Conservation (phyloP, 2,888 invertebrate species). For the Dicyrtomina minuta region DNA sequence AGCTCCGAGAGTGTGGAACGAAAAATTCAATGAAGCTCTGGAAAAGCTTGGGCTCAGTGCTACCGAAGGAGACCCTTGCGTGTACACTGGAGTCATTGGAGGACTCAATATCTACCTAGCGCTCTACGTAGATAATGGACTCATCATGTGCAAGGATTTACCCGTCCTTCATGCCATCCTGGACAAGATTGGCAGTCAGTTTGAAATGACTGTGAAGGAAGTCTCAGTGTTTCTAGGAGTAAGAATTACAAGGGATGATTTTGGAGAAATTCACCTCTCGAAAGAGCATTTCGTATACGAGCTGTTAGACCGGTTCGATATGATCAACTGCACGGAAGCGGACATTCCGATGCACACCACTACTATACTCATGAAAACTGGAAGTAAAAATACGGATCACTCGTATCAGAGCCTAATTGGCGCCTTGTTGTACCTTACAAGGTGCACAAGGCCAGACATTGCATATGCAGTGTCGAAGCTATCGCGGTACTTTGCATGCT, state of each 20-base stretch:
- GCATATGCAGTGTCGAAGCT: constrained; percentile 18
- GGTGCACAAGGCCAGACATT: constrained; percentile 49
- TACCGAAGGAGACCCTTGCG: constrained; percentile 35
- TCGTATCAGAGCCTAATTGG: constrained; percentile 39
- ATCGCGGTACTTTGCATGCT: constrained; percentile 45
- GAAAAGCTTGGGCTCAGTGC: constrained; percentile 11
- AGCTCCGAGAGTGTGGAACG: constrained; percentile 44
- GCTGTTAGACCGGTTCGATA: background rate
- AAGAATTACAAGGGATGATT: background rate
- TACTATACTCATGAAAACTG: background rate
- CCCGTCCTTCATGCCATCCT: background rate
- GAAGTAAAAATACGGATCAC: constrained; percentile 10
- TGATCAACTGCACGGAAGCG: background rate
- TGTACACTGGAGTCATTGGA: constrained; percentile 16
- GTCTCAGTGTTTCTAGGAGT: background rate
- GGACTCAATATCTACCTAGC: background rate
- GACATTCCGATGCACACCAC: constrained; percentile 6
- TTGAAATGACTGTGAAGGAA: background rate
- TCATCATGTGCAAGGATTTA: background rate
- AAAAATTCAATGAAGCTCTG: constrained; percentile 27
- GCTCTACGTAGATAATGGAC: constrained; percentile 50
- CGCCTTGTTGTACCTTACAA: constrained; percentile 43
- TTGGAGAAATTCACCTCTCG: background rate
- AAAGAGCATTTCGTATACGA: background rate
- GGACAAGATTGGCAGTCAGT: background rate